A percentile compares a stretch with the other conserved stretches of the same genome.
phyloP scores from a whole-genome alignment of 2,888 invertebrate species.

The Ennomos fuscantarius region DNA sequence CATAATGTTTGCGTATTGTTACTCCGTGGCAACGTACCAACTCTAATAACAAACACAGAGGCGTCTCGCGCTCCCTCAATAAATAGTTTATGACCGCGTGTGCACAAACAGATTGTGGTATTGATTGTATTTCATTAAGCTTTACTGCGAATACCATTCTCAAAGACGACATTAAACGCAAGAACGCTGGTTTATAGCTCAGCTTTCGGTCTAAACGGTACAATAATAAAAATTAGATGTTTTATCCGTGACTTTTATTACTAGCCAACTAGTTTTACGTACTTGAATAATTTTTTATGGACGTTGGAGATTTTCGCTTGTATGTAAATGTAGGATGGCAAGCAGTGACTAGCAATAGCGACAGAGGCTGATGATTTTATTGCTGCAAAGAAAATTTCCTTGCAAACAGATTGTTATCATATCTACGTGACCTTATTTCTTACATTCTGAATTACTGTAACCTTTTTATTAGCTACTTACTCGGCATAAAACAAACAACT shows the following conservation, averaged over 20 bases:
- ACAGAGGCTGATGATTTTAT: too few relatives aligned
- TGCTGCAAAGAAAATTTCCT: too few relatives aligned
- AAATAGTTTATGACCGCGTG: constrained; percentile 29
- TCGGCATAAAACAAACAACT: too few relatives aligned
- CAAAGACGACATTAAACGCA: constrained; percentile 10
- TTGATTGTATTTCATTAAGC: constrained; percentile 31
- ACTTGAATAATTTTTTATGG: too few relatives aligned
- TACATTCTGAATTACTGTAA: too few relatives aligned
- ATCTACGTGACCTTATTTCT: too few relatives aligned
- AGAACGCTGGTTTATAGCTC: constrained; percentile 12
- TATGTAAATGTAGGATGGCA: too few relatives aligned
- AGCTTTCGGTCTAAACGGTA: constrained; percentile 8
- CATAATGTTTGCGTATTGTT: constrained; percentile 10
- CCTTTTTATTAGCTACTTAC: too few relatives aligned
- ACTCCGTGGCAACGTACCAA: constrained; percentile 1
- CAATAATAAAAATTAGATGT: constrained; percentile 6
- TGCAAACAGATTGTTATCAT: too few relatives aligned
- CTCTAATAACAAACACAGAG: constrained; percentile 14
- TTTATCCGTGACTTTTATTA: neutral
- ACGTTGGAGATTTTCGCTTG: too few relatives aligned
- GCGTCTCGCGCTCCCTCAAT: constrained; percentile 17
- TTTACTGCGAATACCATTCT: constrained; percentile 15
- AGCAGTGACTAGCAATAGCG: too few relatives aligned
- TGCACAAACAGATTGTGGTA: constrained; percentile 19
- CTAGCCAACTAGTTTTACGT: too few relatives aligned